These are phyloP conservation scores for Nyctibius bracteatus DNA, from an alignment of 2,113 vertebrate species.

Conservation along the genomic window DNA sequence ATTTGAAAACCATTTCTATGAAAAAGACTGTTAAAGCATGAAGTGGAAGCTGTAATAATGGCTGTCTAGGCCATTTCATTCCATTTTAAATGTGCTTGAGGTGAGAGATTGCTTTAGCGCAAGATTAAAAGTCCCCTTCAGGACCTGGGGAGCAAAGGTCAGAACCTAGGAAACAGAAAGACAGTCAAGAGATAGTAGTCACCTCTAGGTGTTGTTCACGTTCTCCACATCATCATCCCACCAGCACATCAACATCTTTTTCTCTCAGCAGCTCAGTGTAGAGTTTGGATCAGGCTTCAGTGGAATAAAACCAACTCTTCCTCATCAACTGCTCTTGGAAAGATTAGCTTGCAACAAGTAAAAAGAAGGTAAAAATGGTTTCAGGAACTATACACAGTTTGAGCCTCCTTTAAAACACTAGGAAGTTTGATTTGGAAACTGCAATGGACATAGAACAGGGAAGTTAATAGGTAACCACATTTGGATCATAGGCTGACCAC, in stretches of 20 bases:
- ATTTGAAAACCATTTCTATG: not conserved
- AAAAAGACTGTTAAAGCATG: not conserved
- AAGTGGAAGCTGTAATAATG: not conserved
- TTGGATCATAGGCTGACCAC: not conserved
- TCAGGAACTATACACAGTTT: not conserved
- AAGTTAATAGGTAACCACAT: not conserved
- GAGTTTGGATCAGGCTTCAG: not conserved
- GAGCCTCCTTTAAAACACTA: not conserved
- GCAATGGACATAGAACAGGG: not conserved
- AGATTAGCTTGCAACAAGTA: not conserved
- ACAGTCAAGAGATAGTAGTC: not conserved
- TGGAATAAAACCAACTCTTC: not conserved
- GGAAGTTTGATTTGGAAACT: not conserved
- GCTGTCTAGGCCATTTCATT: not conserved
- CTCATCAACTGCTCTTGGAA: not conserved
- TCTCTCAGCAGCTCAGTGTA: not conserved
- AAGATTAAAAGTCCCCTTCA: not conserved
- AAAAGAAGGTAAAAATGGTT: not conserved
- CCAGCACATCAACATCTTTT: not conserved
- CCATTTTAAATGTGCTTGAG: not conserved
- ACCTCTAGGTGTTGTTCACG: accelerated
- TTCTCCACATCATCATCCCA: not conserved
- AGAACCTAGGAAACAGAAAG: not conserved
- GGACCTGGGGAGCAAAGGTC: not conserved
- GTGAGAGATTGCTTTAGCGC: not conserved